Conservation (phyloP, 2,888 invertebrate genomes). For the Campoletis raptor region DNA sequence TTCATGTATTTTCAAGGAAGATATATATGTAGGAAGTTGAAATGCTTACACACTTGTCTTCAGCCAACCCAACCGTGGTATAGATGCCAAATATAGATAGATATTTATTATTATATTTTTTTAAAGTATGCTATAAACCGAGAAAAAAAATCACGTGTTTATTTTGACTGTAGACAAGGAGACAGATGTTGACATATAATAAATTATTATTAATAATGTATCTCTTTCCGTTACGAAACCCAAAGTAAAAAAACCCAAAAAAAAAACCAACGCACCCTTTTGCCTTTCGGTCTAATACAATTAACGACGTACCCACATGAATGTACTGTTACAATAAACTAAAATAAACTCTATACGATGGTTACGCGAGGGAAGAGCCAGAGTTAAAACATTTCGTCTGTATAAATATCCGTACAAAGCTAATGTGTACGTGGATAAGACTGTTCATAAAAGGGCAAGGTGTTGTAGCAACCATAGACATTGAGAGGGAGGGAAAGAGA, state of each 20-base stretch:
- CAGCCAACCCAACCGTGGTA: constrained; percentile 26
- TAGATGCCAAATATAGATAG: neutral
- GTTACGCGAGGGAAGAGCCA: constrained; percentile 5
- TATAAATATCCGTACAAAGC: constrained; percentile 20
- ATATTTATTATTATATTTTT: neutral
- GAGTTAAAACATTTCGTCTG: constrained; percentile 23
- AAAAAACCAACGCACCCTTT: neutral
- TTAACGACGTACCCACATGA: neutral
- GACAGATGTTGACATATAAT: neutral
- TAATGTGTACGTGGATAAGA: constrained; percentile 10
- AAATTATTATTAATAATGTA: too few species aligned
- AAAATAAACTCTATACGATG: neutral
- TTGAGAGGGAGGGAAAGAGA: constrained; percentile 41
- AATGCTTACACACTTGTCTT: constrained; percentile 36
- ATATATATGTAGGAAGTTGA: constrained; percentile 45
- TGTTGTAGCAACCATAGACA: constrained; percentile 58
- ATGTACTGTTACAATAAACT: neutral
- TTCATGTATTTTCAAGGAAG: constrained; percentile 57
- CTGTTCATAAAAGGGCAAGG: constrained; percentile 37
- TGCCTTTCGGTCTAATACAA: neutral
- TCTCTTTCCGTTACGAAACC: too few species aligned
- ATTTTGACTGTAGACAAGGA: neutral
- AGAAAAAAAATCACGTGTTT: neutral
- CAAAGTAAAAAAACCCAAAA: neutral
- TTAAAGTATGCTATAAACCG: neutral